Evolutionary conservation across 2,888 invertebrate genomes (phyloP), one percentile per base, ranked within the genome.

Genomic region (Macrosiphum euphorbiae): DNA sequence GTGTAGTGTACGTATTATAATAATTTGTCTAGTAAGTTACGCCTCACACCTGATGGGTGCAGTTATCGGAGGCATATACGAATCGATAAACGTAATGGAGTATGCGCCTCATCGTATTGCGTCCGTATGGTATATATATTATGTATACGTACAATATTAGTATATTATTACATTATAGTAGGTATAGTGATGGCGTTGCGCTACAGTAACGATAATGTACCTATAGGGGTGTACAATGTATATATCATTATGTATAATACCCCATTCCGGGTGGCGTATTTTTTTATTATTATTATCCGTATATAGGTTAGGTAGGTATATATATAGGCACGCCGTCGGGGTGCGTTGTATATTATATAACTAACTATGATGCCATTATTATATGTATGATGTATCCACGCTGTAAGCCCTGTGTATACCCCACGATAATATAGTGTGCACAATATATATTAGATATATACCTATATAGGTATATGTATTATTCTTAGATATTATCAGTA

Each of bases 401-500:
- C 44, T 28, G 20, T 89, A 89, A 61, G 88, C 55, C 47, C 61
- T 28, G 61, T n/a, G 89, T 89, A 88, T 78, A 41, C 20, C 78
- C 55, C 24, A 55, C 47, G 47, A 55, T 55, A 78, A 78, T 35
- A 78, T 35, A 78, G 78, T 78, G 78, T 78, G 7, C 78, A 78
- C 78, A 35, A 78, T 78, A 41, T 78, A 41, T 35, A 35, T n/a
- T n/a, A 67, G n/a, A 16, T 67, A 67, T 67, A 67, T 67, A 28
- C 11, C 3, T 61, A 28, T 61, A 28, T 3, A 13, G 8, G 5
- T 61, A 50, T 78, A 35, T 78, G 78, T 78, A 88, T 88, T 88
- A 88, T 92, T 92, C 47, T 92, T 92, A 78, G 20, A 78, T 78
- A 78, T 88, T 88, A 88, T 88, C 55, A 55, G 28, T 88, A 92